Conservation (phyloP, 2,888 invertebrate genomes). For the Carpatolechia fugitivella region DNA sequence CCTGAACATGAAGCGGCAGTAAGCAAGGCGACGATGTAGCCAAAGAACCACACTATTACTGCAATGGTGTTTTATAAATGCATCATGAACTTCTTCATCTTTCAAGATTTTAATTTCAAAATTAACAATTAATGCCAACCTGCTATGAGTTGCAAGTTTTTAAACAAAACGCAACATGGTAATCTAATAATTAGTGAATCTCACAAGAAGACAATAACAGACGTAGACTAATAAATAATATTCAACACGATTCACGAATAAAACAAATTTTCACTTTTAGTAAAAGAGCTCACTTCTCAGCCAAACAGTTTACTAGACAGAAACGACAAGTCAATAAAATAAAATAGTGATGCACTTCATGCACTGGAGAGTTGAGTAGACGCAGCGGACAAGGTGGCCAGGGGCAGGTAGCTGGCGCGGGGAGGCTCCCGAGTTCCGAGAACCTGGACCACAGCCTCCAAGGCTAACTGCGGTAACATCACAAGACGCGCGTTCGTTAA, state of each 20-base stretch:
- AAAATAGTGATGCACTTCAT: too few relatives aligned
- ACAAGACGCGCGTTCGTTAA: constrained; percentile 63
- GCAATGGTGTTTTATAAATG: constrained; percentile 15
- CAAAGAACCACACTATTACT: constrained; percentile 42
- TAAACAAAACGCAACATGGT: neutral
- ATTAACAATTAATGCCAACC: too few relatives aligned
- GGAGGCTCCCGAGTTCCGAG: constrained; percentile 51
- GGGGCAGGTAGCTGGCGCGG: constrained; percentile 36
- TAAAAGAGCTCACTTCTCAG: neutral
- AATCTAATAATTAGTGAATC: too few relatives aligned
- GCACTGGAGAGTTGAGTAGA: too few relatives aligned
- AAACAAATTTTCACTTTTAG: too few relatives aligned
- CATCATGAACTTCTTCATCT: too few relatives aligned
- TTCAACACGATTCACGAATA: too few relatives aligned
- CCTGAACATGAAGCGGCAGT: constrained; percentile 50
- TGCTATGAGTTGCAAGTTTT: too few relatives aligned
- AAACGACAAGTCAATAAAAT: too few relatives aligned
- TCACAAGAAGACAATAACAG: too few relatives aligned
- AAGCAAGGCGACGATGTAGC: constrained; percentile 46
- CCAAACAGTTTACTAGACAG: neutral
- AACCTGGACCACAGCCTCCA: constrained; percentile 60
- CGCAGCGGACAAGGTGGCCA: constrained; percentile 28
- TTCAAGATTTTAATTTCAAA: too few relatives aligned
- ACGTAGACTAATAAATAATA: too few relatives aligned
- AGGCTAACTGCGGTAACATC: constrained; percentile 36